Base-by-base conservation (phyloP, 1,140 invertebrate species). In the Daktulosphaira vitifoliae region DNA sequence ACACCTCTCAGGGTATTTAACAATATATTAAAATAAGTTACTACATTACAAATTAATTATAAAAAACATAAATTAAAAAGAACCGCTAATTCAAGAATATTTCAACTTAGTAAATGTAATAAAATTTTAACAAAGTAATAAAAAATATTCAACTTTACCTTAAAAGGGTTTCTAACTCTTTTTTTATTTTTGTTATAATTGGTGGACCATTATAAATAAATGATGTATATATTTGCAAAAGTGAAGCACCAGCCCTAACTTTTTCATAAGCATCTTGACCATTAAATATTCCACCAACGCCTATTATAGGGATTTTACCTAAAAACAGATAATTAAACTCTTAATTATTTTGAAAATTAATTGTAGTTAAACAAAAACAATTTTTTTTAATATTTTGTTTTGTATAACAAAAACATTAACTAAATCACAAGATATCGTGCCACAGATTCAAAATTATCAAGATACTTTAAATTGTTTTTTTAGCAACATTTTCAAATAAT, bases 201-300 rank as follows among this genome's bases (percentile, higher is more conserved):
- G 87, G 82, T 3, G 90, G 90, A 1, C 92, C 92, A 68, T 85
- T 78, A 71, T 90, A 96, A 2, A 88, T 81, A 53, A 95, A 81
- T 0, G 89, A 83, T 22, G 93, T 92, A 72, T 97, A 97, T 59
- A 97, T 77, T 77, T 98, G 92, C 1, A 97, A 75, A 22, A 89
- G 78, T 70, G 83, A 88, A 2, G 94, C 93, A 4, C 94, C 95
- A 46, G 92, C 91, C 76, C 85, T 82, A 42, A 97, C 90, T 77
- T 96, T 96, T 39, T 89, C 84, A 75, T 87, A 95, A 3, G 92
- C 94, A 79, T 97, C 93, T 72, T 82, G 65, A 0, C 93, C 95
- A 68, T 78, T 82, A 66, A 85, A 84, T 66, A 96, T 76, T 44
- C 92, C 88, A 67, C 91, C 90, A 66, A 95, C 88, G 64, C 92